A percentile compares a stretch with the other conserved stretches of the same genome.
phyloP scores from a whole-genome alignment of 2,113 vertebrate species.

The Micronisus gabar region DNA sequence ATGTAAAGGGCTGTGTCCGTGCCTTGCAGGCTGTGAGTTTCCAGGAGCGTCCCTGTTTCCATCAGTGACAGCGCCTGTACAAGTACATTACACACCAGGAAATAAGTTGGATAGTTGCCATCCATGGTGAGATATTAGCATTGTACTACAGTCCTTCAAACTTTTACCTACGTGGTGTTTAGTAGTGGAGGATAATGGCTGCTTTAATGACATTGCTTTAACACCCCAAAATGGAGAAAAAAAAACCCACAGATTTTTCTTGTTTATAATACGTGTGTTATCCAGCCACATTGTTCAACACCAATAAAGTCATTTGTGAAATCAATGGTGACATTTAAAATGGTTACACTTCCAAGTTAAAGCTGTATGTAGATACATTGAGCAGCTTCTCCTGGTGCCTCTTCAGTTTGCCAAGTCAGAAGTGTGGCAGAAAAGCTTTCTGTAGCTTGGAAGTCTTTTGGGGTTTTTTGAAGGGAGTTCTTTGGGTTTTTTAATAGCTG shows the following conservation, averaged over 20 bases:
- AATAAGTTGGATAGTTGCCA: not conserved
- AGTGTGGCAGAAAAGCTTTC: not conserved
- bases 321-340: not conserved
- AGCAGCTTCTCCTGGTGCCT: not conserved
- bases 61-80: not conserved
- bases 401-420: not conserved
- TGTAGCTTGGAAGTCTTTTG: not conserved
- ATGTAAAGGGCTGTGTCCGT: not conserved
- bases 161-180: not conserved
- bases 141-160: not conserved
- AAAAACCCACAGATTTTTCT: not conserved
- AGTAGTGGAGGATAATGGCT: not conserved
- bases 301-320: not conserved
- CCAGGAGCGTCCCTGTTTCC: not conserved
- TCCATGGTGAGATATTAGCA: not conserved
- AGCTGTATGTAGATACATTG: rapidly evolving
- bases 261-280: not conserved
- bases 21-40: not conserved
- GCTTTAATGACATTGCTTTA: not conserved
- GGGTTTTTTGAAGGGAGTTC: not conserved
- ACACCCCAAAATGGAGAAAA: not conserved
- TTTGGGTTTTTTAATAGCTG: not conserved
- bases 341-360: not conserved
- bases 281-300: not conserved
- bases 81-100: not conserved